These are phyloP conservation scores for Hetaerina titia DNA, from an alignment of 2,888 invertebrate genomes.

Conservation along the genomic window DNA sequence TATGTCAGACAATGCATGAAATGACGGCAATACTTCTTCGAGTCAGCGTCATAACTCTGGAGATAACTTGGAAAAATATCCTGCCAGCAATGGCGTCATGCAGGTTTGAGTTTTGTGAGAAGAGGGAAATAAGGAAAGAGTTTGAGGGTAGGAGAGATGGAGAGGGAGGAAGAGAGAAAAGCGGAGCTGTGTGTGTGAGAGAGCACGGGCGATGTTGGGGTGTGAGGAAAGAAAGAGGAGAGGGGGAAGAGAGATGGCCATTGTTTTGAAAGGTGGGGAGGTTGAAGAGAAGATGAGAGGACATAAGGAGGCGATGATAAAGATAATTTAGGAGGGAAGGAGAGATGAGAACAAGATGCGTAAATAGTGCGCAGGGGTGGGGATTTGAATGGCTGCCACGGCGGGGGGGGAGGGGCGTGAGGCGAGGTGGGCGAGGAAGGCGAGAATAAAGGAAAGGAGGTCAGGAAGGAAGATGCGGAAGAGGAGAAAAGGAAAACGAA, in stretches of 20 bases:
- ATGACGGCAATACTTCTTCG: too few species aligned
- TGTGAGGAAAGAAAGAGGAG: background rate
- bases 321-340: background rate
- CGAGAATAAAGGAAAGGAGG: background rate
- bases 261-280: background rate
- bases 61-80: too few species aligned
- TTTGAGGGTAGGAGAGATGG: too few species aligned
- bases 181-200: background rate
- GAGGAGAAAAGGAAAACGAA: background rate
- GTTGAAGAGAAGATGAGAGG: background rate
- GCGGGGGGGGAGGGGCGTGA: background rate
- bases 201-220: background rate
- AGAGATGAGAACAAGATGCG: background rate
- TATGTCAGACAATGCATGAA: too few species aligned
- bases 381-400: background rate
- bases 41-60: too few species aligned
- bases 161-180: background rate
- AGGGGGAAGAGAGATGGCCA: slow-evolving; percentile 21
- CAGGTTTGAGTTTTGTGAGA: too few species aligned
- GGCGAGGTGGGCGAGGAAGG: background rate
- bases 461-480: background rate
- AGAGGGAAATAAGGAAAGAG: too few species aligned
- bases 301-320: background rate
- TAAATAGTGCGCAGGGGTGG: background rate
- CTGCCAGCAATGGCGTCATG: too few species aligned